phyloP scores from a whole-genome alignment of 2,888 invertebrate species.

The Seira sanloemensis region DNA sequence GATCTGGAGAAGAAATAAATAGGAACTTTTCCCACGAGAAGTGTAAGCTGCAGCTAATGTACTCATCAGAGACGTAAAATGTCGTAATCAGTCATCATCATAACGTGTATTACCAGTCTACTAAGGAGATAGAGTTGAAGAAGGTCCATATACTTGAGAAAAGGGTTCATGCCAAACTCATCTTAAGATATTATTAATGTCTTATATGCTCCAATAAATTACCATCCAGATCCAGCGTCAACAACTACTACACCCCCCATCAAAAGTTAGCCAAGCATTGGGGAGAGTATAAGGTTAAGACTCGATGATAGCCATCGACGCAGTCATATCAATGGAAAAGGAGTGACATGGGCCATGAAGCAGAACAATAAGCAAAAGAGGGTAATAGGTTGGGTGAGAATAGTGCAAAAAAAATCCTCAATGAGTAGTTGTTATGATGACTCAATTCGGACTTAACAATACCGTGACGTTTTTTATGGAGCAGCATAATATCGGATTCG shows the following conservation, averaged over 20 bases:
- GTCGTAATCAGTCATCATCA: constrained; percentile 62
- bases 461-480: no score
- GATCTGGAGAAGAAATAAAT: constrained; percentile 34
- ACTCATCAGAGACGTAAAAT: constrained; percentile 66
- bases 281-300: background rate
- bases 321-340: no score
- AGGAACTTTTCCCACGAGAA: constrained; percentile 51
- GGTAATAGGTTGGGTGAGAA: no score
- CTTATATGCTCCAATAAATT: background rate
- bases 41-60: constrained; percentile 60
- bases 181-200: constrained; percentile 1
- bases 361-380: no score
- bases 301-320: background rate
- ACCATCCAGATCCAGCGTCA: constrained; percentile 1
- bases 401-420: no score
- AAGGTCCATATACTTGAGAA: background rate
- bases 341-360: no score
- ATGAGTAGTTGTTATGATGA: no score
- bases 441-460: no score
- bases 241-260: background rate
- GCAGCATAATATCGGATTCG: no score
- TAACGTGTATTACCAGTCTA: background rate
- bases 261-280: background rate
- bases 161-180: background rate
- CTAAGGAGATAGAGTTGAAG: background rate